Evolutionary conservation across 2,797 vertebrate species (phyloP).

Genomic region (Cottoperca gobio): DNA sequence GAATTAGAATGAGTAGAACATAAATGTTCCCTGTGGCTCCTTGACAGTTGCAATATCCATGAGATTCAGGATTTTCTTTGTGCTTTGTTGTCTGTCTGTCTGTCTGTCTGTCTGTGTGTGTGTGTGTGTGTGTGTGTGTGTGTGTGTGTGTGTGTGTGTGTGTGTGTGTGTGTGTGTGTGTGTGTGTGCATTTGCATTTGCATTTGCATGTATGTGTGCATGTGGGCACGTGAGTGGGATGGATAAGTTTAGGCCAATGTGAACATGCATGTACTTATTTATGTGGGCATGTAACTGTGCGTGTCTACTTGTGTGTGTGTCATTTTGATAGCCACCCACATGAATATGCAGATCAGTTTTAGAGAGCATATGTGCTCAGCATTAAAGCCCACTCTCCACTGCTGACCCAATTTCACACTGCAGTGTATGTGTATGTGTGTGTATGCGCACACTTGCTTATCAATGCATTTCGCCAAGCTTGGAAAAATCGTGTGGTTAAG

Average conservation of each 20-base stretch:
- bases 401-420: conserved; percentile 85
- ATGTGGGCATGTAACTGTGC: conserved; percentile 60
- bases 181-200: conserved; percentile 31
- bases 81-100: conserved; percentile 57
- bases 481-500: conserved; percentile 60
- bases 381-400: conserved; percentile 84
- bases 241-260: conserved; percentile 62
- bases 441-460: conserved; percentile 71
- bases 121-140: conserved; percentile 19
- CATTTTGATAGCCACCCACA: conserved; percentile 84
- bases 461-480: conserved; percentile 74
- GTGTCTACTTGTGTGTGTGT: conserved; percentile 53
- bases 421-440: conserved; percentile 54
- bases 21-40: conserved; percentile 71
- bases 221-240: conserved; percentile 68
- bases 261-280: conserved; percentile 65
- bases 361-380: conserved; percentile 83
- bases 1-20: conserved; percentile 76
- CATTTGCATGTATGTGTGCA: conserved; percentile 26
- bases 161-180: conserved; percentile 34
- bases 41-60: conserved; percentile 74
- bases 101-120: conserved; percentile 31
- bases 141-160: too few relatives aligned
- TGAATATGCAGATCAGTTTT: conserved; percentile 85
- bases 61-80: conserved; percentile 69